These are phyloP conservation scores for Aleiodes sp. DNA, from an alignment of 1,140 invertebrate species.

Conservation along the genomic window DNA sequence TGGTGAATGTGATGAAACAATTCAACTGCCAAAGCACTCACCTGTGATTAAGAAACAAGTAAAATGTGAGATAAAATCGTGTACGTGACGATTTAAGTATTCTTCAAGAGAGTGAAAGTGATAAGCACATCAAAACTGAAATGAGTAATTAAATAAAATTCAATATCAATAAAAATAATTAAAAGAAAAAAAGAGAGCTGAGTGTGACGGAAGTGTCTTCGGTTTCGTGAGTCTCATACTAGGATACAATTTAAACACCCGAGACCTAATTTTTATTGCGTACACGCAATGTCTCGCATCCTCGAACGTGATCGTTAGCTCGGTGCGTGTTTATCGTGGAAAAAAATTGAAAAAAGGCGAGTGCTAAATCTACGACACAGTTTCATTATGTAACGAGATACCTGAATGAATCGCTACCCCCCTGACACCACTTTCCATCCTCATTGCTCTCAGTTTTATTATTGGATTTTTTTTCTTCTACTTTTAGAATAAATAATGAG, in stretches of 20 bases:
- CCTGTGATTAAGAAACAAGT: conserved; percentile 23
- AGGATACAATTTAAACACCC: background rate
- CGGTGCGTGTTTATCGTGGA: conserved; percentile 15
- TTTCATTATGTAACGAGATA: conserved; percentile 32
- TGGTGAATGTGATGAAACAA: conserved; percentile 55
- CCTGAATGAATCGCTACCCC: background rate
- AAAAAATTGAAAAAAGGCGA: background rate
- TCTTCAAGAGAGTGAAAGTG: too few relatives aligned
- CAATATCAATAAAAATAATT: too few relatives aligned
- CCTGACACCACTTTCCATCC: background rate
- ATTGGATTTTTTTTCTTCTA: background rate
- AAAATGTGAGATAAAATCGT: too few relatives aligned
- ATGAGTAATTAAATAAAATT: too few relatives aligned
- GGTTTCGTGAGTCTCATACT: conserved; percentile 13
- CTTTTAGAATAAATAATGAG: conserved; percentile 12
- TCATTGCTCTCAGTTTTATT: background rate
- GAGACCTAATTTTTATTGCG: conserved; percentile 30
- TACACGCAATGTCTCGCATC: conserved; percentile 26
- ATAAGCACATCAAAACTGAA: too few relatives aligned
- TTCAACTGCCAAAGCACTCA: conserved; percentile 38
- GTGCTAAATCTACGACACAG: background rate
- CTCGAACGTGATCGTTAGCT: conserved; percentile 28
- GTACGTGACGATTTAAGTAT: too few relatives aligned
- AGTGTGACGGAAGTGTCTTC: background rate
- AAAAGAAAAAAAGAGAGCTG: background rate